These are phyloP conservation scores for Falco columbarius DNA, from an alignment of 2,797 vertebrate species.

Conservation along the genomic window DNA sequence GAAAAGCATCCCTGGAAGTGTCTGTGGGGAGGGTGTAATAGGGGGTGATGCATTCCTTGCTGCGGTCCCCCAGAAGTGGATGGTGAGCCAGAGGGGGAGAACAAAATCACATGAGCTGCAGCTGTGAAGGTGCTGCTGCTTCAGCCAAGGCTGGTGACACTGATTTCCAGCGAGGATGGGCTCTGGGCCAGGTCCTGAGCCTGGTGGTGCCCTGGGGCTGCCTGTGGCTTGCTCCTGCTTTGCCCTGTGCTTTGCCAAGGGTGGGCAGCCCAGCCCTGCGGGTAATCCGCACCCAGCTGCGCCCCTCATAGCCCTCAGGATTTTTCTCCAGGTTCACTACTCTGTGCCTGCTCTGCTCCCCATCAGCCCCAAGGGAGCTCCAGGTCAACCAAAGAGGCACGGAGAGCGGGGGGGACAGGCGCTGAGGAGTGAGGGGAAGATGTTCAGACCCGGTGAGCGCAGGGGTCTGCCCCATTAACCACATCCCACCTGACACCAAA, in stretches of 20 bases:
- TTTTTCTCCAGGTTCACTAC: neutral
- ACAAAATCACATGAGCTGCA: conserved; percentile 39
- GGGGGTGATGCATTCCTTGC: neutral
- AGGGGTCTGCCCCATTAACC: neutral
- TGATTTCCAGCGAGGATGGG: neutral
- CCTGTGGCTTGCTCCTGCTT: neutral
- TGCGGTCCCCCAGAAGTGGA: neutral
- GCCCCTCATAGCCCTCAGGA: neutral
- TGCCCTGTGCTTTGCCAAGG: neutral
- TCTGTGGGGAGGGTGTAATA: fast-evolving
- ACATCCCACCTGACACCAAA: neutral
- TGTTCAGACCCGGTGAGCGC: neutral
- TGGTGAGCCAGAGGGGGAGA: neutral
- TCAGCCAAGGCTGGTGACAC: neutral
- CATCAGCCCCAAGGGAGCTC: neutral
- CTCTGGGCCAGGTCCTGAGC: neutral
- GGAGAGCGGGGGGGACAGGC: neutral
- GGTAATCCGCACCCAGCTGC: neutral
- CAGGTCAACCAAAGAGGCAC: fast-evolving
- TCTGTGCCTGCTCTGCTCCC: neutral
- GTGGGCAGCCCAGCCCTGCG: fast-evolving
- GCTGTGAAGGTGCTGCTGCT: neutral
- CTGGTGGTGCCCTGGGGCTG: neutral
- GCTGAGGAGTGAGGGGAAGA: neutral
- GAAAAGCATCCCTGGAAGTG: neutral